Base-by-base conservation (phyloP, 2,888 invertebrate genomes). In the Linyphia triangularis region DNA sequence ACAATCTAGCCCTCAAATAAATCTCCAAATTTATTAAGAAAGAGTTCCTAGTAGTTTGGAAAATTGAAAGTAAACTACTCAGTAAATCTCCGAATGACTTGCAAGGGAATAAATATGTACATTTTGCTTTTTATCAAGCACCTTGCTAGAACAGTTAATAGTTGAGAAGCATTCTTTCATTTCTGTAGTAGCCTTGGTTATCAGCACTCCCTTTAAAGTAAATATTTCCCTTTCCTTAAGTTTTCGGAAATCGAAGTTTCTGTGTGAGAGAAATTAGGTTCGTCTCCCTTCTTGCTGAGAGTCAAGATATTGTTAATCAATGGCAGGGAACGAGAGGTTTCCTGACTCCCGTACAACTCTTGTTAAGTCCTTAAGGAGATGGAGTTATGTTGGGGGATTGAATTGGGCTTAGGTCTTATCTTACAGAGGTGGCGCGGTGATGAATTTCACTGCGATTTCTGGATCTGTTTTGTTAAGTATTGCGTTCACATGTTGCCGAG, bases 191-290 rank as follows among this genome's bases (percentile, higher is more conserved):
- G 5, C 33, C 33, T 9, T 9, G 4, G 9, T 33, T 9, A 4
- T 9, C 33, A 4, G 5, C 33, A 4, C 67, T 3, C 22, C 33
- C 26, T 33, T 83, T 63, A 65, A 83, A 83, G 73, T 83, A 83
- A 83, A 83, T 33, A 83, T 73, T 65, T 33, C 59, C 59, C 65
- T 65, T 65, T 43, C 19, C 73, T 28, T 24, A 63, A 83, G 73
- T 65, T 73, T 83, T 83, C 83, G 83, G 24, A 83, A 83, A 83
- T 83, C 83, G 83, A 83, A 83, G 65, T 73, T 69, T n/a, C 24
- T 7, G n/a, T 26, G 30, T 2, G 33, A 73, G 83, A 73, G 83
- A 83, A 83, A 83, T 83, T 73, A 83, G 73, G 28, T 73, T 33
- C 65, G 13, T 7, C 70, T 61, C 72, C 33, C 9, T 9, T 33